Base-by-base conservation (phyloP, 2,888 invertebrate genomes). In the Sarcophaga carnaria region DNA sequence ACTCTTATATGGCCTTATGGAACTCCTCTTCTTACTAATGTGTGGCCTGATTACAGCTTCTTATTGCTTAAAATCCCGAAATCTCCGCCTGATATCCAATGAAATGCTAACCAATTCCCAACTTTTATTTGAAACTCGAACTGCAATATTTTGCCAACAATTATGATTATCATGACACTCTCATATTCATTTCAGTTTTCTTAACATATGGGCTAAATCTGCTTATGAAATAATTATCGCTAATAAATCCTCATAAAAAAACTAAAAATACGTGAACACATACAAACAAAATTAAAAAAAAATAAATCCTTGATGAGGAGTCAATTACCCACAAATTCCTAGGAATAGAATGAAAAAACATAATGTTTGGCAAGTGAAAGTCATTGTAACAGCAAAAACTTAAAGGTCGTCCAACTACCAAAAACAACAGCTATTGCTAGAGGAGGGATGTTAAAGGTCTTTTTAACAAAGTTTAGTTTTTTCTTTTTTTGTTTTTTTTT, bases 181-280 rank as follows among this genome's bases (percentile, higher is more conserved):
- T 54, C 14, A 54, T 17, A 54, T 54, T 14, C 12, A 54, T 54
- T 54, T 54, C 54, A 54, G 5, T 78, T 83, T 83, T 83, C 49
- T 47, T 72, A 83, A 54, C 87, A 87, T 84, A 84, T 87, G 84
- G 63, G 64, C 60, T 69, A 80, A 82, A 87, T 84, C 87, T 84
- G 79, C 87, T 87, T 87, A 87, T 82, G 84, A 87, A 84, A 87
- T 87, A 84, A 87, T 87, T 84, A 87, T 72, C 79, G 84, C 84
- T 84, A 81, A 81, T 80, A 81, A 87, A 87, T 87, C 79, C 87
- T 82, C 59, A 87, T 79, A 72, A 79, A 83, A 20, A 83, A 81
- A 75, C 78, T 71, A 27, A 54, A 81, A 78, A 80, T 75, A 78
- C 47, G 67, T 14, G 37, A 45, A 37, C 25, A 10, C 20, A 11